phyloP scores from a whole-genome alignment of 2,113 vertebrate genomes.

The Dolichotis patagonum region DNA sequence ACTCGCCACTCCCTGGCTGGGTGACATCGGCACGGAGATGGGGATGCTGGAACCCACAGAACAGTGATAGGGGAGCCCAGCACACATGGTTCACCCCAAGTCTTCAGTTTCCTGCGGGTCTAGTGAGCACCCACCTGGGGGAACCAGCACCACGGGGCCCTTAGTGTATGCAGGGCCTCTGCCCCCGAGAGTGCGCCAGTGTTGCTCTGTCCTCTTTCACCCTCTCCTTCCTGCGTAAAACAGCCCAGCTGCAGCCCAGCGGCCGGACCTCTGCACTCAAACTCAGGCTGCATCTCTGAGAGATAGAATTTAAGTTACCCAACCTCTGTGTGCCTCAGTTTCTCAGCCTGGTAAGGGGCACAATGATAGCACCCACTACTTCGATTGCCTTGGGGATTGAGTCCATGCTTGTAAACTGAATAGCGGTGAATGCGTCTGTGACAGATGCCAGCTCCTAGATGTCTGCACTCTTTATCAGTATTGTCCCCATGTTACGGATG shows the following conservation, averaged over 20 bases:
- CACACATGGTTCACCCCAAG: background rate
- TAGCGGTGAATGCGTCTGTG: background rate
- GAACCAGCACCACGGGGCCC: background rate
- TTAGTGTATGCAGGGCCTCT: background rate
- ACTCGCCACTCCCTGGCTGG: background rate
- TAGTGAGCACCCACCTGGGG: background rate
- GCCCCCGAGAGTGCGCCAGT: too few species aligned
- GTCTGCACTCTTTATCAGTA: background rate
- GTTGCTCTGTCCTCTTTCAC: background rate
- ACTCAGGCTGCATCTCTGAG: background rate
- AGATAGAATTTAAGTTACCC: background rate
- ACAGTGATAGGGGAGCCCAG: accelerated
- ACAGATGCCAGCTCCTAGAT: background rate
- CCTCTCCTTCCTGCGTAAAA: background rate
- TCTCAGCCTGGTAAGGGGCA: background rate
- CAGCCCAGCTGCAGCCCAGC: background rate
- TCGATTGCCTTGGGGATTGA: background rate
- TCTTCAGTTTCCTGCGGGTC: background rate
- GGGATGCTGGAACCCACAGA: background rate
- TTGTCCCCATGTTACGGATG: background rate
- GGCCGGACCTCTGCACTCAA: background rate
- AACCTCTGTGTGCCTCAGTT: background rate
- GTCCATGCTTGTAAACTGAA: background rate
- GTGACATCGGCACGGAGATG: background rate
- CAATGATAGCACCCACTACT: background rate